These are phyloP conservation scores for Nomada goodeniana DNA, from an alignment of 2,888 invertebrate genomes.

Conservation along the genomic window DNA sequence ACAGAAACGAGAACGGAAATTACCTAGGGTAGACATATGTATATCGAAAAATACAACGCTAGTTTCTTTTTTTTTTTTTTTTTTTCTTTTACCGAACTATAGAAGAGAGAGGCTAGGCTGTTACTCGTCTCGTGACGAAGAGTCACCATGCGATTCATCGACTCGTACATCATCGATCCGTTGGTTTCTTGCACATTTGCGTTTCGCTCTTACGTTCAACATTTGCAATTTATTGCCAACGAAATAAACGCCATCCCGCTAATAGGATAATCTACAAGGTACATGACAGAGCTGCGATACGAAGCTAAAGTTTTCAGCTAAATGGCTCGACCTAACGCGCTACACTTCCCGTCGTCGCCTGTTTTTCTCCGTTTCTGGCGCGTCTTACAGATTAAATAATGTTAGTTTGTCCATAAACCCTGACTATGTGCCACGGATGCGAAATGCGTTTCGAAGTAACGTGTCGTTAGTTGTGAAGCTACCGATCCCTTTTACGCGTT, in stretches of 20 bases:
- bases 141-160: conserved; percentile 72
- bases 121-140: conserved; percentile 70
- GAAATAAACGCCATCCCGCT: conserved; percentile 19
- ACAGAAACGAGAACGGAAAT: conserved; percentile 82
- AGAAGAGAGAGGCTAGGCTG: conserved; percentile 22
- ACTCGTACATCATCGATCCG: conserved; percentile 10
- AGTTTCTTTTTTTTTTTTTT: conserved; percentile 19
- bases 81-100: conserved; percentile 40
- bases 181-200: conserved; percentile 10
- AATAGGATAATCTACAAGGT: conserved; percentile 17
- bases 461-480: conserved; percentile 44
- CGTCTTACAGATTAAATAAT: conserved; percentile 25
- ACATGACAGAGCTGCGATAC: conserved; percentile 36
- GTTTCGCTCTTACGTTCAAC: background rate
- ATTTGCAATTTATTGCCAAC: background rate
- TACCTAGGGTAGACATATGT: conserved; percentile 66
- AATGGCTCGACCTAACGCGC: conserved; percentile 67
- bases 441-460: conserved; percentile 33
- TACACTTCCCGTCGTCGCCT: conserved; percentile 68
- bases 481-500: conserved; percentile 23
- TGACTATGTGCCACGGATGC: conserved; percentile 38
- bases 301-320: conserved; percentile 17
- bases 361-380: conserved; percentile 68
- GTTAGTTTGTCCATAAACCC: conserved; percentile 48
- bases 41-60: conserved; percentile 54